These are phyloP conservation scores for Vespertilio murinus DNA, from an alignment of 2,797 vertebrate species.

Conservation along the genomic window DNA sequence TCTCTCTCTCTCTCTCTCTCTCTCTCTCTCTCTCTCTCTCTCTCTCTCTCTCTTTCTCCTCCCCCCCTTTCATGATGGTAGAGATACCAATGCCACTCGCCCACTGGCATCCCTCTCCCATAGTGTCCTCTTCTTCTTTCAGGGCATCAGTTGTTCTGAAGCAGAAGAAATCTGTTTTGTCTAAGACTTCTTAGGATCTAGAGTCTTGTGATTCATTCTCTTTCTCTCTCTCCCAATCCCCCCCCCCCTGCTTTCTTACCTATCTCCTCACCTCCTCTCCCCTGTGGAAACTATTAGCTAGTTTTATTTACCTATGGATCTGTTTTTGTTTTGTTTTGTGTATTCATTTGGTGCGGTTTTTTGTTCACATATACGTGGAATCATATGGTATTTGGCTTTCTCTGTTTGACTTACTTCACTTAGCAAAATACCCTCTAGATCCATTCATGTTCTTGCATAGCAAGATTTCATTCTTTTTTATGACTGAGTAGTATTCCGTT, in stretches of 20 bases:
- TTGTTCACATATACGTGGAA: neutral
- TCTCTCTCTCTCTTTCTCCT: too few species aligned
- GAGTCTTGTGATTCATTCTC: neutral
- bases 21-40: too few species aligned
- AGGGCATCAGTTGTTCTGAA: neutral
- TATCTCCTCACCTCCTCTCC: neutral
- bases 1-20: too few species aligned
- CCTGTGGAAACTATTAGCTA: neutral
- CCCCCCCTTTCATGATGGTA: neutral
- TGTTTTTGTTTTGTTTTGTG: too few species aligned
- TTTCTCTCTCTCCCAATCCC: neutral
- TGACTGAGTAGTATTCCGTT: neutral
- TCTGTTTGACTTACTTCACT: neutral
- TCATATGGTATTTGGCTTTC: neutral
- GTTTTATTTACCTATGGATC: neutral
- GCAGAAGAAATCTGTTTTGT: too few species aligned
- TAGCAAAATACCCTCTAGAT: neutral
- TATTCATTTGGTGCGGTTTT: neutral
- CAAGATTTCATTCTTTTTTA: neutral
- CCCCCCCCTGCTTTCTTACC: neutral
- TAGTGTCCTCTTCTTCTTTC: neutral
- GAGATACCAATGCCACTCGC: neutral
- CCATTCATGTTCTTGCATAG: neutral
- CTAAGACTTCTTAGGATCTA: neutral
- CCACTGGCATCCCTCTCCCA: neutral